Conservation (phyloP, 92 coral and sea anemone genomes). For the Paragorgia papillata region DNA sequence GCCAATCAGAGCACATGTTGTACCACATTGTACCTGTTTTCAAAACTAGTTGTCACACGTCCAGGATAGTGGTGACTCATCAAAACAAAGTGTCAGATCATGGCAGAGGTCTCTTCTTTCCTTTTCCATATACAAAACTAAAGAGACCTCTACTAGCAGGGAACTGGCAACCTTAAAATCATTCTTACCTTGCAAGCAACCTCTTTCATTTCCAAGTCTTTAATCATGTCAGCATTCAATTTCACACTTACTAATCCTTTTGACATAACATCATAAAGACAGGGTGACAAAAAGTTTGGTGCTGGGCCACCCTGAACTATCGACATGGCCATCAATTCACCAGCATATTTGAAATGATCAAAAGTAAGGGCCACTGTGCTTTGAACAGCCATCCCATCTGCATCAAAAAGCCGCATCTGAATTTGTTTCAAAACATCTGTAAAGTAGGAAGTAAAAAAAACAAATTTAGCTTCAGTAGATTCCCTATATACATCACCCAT, state of each 20-base stretch:
- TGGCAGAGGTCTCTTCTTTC: too few species aligned
- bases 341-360: constrained; percentile 32
- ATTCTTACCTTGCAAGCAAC: background rate
- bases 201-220: background rate
- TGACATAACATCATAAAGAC: background rate
- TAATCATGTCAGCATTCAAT: constrained; percentile 3
- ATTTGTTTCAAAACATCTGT: constrained; percentile 33
- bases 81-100: too few species aligned
- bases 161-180: too few species aligned
- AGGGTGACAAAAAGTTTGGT: constrained; percentile 18
- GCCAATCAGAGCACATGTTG: too few species aligned
- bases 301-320: constrained; percentile 32
- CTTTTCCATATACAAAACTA: too few species aligned
- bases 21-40: too few species aligned
- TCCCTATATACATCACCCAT: too few species aligned
- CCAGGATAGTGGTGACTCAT: too few species aligned
- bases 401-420: constrained; percentile 26
- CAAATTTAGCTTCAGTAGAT: background rate
- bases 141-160: too few species aligned
- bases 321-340: constrained; percentile 25
- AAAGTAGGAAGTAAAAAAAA: background rate
- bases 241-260: background rate
- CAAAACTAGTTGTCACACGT: too few species aligned
- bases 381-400: constrained; percentile 4
- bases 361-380: constrained; percentile 34